phyloP scores from a whole-genome alignment of 2,888 invertebrate genomes.

The Conchocele bisecta region DNA sequence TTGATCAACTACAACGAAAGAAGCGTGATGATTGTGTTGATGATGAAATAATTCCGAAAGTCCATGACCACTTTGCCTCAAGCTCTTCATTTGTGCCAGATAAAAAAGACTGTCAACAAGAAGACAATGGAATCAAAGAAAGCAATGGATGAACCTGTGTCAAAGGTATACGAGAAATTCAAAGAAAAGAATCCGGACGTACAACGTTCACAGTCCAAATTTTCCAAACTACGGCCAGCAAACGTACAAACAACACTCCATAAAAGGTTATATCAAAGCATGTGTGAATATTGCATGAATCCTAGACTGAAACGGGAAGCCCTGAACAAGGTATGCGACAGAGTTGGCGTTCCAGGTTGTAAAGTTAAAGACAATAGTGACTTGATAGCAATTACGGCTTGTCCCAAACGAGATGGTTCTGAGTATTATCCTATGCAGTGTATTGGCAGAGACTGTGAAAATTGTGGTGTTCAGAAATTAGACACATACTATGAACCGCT shows the following conservation, averaged over 20 bases:
- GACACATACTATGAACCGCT: not conserved
- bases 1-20: not conserved
- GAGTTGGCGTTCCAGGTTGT: not conserved
- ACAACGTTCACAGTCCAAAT: conserved; percentile 3
- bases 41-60: no score
- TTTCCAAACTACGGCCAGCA: conserved; percentile 4
- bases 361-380: not conserved
- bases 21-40: not conserved
- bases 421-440: not conserved
- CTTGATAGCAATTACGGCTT: no score
- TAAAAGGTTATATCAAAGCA: conserved; percentile 6
- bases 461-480: conserved; percentile 2
- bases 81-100: conserved; percentile 4
- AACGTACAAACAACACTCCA: conserved; percentile 9
- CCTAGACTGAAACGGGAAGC: not conserved
- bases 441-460: not conserved
- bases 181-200: conserved; percentile 9
- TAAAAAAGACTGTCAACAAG: conserved; percentile 5
- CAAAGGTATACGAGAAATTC: conserved; percentile 7
- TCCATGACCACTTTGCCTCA: no score
- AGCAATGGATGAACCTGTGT: conserved; percentile 5
- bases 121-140: conserved; percentile 9
- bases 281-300: conserved; percentile 13
- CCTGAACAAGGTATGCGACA: not conserved
- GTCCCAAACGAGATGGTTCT: no score